Conservation (phyloP, 2,888 invertebrate genomes). For the Aleiodes leptofemur region DNA sequence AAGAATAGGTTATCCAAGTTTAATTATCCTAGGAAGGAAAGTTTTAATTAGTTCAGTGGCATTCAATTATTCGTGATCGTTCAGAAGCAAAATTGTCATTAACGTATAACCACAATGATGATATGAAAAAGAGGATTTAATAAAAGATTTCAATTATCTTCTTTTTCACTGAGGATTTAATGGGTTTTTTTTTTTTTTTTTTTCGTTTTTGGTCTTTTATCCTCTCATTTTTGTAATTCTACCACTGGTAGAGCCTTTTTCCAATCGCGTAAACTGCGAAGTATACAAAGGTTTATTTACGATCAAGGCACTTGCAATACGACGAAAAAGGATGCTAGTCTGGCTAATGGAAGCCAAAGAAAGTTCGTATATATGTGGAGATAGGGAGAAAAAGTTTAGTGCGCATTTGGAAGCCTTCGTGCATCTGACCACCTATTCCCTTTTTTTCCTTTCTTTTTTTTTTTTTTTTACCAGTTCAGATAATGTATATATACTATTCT, state of each 20-base stretch:
- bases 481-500: background rate
- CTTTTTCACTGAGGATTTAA: background rate
- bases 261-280: constrained; percentile 12
- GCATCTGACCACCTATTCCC: constrained; percentile 15
- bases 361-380: constrained; percentile 4
- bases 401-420: background rate
- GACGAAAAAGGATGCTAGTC: constrained; percentile 20
- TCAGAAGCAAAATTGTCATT: too few relatives aligned
- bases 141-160: background rate
- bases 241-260: background rate
- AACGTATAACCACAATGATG: too few relatives aligned
- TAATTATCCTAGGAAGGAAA: background rate
- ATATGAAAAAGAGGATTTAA: background rate
- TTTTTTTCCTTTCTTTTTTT: background rate
- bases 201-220: too few relatives aligned
- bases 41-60: constrained; percentile 18
- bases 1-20: constrained; percentile 14
- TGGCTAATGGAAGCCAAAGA: constrained; percentile 66
- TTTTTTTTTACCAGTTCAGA: background rate
- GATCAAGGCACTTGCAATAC: constrained; percentile 12
- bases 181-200: background rate
- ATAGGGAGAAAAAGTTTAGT: constrained; percentile 11
- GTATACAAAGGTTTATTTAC: constrained; percentile 22
- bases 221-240: constrained; percentile 17
- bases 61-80: constrained; percentile 11